Evolutionary conservation across 2,113 vertebrate genomes (phyloP), one percentile per base, ranked within the genome.

Genomic region (Siniperca chuatsi): DNA sequence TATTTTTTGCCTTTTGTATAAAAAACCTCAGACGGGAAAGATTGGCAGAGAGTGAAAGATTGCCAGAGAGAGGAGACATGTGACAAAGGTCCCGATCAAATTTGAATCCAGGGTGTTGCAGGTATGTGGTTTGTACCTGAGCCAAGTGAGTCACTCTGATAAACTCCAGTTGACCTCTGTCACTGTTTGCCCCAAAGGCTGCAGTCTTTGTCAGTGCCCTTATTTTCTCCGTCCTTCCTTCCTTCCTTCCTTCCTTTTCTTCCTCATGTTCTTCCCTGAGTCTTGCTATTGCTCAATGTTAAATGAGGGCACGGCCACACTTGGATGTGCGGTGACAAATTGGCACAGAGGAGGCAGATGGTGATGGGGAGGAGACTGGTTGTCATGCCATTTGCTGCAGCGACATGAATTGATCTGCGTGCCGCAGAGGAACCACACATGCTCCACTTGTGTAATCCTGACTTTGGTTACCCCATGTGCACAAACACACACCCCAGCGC

Each of bases 321-420:
- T 92, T 80, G 87, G 87, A 88, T 86, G 89, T 90, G 74, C 92
- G 85, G 87, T 88, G 89, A 94, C 90, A 95, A 94, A 93, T 94
- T 93, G 94, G 92, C 89, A 84, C 87, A 44, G 69, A 89, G 84
- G 88, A 91, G 87, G 91, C 95, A 94, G 94, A 94, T 94, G 93
- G 94, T 78, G 90, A 81, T 50, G 81, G 89, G 81, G 91, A 91
- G 93, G 92, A 88, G 91, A 85, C 81, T 71, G 86, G 86, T 90
- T 91, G 91, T 92, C 89, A 89, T 76, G 79, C 82, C 80, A 74
- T 82, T 91, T 87, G 88, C 85, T 50, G 75, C 82, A 78, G 81
- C 74, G 87, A 83, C 88, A 87, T 84, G 86, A 90, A 95, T 92
- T 92, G 93, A 93, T 94, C 92, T 88, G 82, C 0, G 81, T 67